Base-by-base conservation (phyloP, 2,113 vertebrate genomes). In the Mesocricetus auratus region DNA sequence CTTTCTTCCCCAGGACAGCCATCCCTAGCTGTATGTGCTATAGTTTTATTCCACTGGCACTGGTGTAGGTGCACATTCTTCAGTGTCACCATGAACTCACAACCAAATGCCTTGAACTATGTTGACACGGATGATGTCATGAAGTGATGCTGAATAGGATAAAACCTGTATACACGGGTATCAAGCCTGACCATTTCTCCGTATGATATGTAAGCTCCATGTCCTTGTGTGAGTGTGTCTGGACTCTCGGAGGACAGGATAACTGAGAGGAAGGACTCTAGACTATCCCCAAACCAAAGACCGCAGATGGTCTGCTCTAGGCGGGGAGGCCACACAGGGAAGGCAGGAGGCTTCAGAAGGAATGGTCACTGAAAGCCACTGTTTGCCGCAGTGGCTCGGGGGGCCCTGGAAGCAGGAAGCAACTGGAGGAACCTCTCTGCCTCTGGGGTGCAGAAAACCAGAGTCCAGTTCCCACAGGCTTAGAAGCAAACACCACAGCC, bases 1-100 rank as follows among this genome's bases (percentile, higher is more conserved):
- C 58, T 62, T 58, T 26, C n/a, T 53, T 39, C 12, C 15, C 58
- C 26, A 83, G n/a, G n/a, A 31, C 86, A 60, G 13, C n/a, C 53
- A 17, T 60, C 8, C 21, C 1, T 6, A 73, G 45, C 22, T 39
- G 66, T n/a, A 29, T 9, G 33, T 29, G 24, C 21, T 42, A 7
- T 39, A 22, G 53, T 60, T 60, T 31, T 7, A 74, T 11, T 19
- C n/a, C 3, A 42, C 36, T 39, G 4, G 16, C 50, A 89, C 29
- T 56, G 36, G 9, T 2, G n/a, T 8, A 39, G 22, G 26, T 42
- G 29, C 36, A 56, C 0, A 0, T 3, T 36, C 31, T 16, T 58
- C 73, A 6, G 13, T 0, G 2, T 64, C 31, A 26, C 39, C 31
- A 11, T 5, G 29, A 47, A 47, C 29, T 45, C 9, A 5, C 9